A percentile compares a stretch with the other conserved stretches of the same genome.
Conservation (phyloP, 1,140 invertebrate genomes). For the Aphelenchoides fujianensis region DNA sequence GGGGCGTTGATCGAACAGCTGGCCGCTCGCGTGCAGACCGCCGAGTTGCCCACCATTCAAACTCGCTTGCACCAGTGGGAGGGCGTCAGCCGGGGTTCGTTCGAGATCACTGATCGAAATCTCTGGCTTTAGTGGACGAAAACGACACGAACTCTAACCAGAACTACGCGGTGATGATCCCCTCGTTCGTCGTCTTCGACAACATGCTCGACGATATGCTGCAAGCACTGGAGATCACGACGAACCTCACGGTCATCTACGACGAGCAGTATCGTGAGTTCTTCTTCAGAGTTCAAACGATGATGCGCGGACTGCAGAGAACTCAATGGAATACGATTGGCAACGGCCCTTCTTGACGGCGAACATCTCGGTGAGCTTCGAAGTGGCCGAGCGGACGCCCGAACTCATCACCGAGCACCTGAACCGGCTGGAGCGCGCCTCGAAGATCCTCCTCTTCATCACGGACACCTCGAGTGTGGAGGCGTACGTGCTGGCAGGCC, state of each 20-base stretch:
- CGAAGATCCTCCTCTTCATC: constrained; percentile 35
- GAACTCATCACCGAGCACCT: constrained; percentile 15
- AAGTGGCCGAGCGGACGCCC: constrained; percentile 4
- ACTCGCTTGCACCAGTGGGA: constrained; percentile 17
- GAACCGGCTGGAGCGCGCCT: not conserved
- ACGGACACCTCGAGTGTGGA: constrained; percentile 31
- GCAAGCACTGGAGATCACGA: constrained; percentile 39
- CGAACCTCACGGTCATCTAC: constrained; percentile 45
- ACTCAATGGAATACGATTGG: constrained; percentile 30
- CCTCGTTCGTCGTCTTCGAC: constrained; percentile 42
- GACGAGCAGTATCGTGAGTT: constrained; percentile 51
- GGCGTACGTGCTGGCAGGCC: constrained; percentile 25
- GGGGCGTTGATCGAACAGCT: not conserved
- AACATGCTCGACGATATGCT: constrained; percentile 45
- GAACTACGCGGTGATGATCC: constrained; percentile 42
- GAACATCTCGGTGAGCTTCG: constrained; percentile 25
- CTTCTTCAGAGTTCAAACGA: not conserved
- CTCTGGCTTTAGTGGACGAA: too few relatives aligned
- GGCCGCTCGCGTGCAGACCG: not conserved
- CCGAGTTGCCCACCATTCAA: constrained; percentile 30
- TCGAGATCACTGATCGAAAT: too few relatives aligned
- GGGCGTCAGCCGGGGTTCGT: constrained; percentile 7
- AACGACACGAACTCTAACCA: constrained; percentile 4
- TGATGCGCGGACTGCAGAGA: constrained; percentile 16
- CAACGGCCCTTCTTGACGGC: constrained; percentile 21